A percentile compares a stretch with the other conserved stretches of the same genome.
Evolutionary conservation across 2,888 invertebrate genomes (phyloP).

Genomic region (Notodonta ziczac): DNA sequence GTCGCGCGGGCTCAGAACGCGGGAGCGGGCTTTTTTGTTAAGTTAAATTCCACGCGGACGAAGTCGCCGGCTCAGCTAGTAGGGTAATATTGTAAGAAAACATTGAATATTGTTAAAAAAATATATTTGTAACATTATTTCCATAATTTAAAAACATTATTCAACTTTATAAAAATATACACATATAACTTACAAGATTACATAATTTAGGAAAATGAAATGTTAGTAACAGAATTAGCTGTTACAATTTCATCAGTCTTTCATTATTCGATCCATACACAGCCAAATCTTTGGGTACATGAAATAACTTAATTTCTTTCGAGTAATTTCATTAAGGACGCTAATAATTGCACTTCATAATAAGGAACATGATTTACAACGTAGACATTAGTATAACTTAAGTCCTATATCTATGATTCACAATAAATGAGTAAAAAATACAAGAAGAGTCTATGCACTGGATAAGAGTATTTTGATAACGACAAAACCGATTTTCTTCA

Average conservation of each 20-base stretch:
- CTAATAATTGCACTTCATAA: conserved; percentile 25
- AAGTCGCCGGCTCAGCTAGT: too few species aligned
- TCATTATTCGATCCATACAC: conserved; percentile 60
- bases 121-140: conserved; percentile 56
- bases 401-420: background rate
- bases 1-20: too few species aligned
- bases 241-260: conserved; percentile 67
- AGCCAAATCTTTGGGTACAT: conserved; percentile 76
- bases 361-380: conserved; percentile 15
- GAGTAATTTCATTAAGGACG: conserved; percentile 25
- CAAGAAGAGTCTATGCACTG: too few species aligned
- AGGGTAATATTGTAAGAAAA: background rate
- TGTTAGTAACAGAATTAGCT: conserved; percentile 52
- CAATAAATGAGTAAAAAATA: background rate
- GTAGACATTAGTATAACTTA: too few species aligned
- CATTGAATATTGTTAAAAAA: conserved; percentile 33
- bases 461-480: too few species aligned
- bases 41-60: too few species aligned
- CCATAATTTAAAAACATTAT: conserved; percentile 47
- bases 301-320: conserved; percentile 24
- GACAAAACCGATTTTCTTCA: too few species aligned
- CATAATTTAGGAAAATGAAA: conserved; percentile 50
- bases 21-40: too few species aligned
- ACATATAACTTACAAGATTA: conserved; percentile 32
- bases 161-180: conserved; percentile 42